Conservation (phyloP, 1,140 invertebrate genomes). For the Aleiodes sp. region DNA sequence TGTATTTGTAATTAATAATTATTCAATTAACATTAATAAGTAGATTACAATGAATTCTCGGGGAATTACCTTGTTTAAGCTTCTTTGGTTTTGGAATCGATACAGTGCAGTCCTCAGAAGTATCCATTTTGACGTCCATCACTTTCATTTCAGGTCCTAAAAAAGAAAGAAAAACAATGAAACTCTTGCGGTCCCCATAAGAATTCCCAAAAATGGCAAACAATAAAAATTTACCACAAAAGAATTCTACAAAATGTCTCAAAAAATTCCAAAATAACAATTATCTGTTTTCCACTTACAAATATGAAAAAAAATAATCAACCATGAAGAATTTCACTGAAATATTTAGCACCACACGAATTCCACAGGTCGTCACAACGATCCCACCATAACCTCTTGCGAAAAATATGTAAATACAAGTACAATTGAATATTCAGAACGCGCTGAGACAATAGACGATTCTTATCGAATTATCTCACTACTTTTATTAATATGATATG, state of each 20-base stretch:
- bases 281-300: not conserved
- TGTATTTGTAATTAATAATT: no score
- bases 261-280: no score
- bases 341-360: not conserved
- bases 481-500: not conserved
- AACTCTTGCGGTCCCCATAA: no score
- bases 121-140: not conserved
- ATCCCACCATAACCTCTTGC: not conserved
- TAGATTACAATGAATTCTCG: no score
- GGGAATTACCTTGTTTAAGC: not conserved
- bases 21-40: no score
- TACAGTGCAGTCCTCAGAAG: not conserved
- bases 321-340: no score
- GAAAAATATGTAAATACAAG: not conserved
- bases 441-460: not conserved
- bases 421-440: not conserved
- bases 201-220: no score
- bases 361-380: not conserved
- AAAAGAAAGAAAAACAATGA: not conserved
- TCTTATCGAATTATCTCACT: not conserved
- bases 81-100: not conserved
- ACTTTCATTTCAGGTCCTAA: not conserved
- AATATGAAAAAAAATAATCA: no score
- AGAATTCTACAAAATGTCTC: no score
- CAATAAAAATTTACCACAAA: no score